phyloP scores from a whole-genome alignment of 2,113 vertebrate genomes.

The Lagopus muta region DNA sequence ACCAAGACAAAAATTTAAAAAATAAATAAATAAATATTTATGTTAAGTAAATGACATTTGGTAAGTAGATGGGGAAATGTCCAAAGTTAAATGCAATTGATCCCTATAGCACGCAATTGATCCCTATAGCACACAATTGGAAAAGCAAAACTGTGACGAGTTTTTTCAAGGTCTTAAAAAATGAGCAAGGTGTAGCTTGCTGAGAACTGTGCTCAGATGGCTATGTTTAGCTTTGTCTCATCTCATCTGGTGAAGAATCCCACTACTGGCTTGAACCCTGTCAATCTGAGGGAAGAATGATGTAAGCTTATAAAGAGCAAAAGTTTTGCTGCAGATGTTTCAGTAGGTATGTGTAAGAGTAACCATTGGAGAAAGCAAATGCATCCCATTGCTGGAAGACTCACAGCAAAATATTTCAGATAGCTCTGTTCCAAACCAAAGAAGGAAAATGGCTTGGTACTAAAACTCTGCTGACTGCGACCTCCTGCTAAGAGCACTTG shows the following conservation, averaged over 20 bases:
- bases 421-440: constrained; percentile 32
- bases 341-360: background rate
- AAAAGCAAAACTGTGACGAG: background rate
- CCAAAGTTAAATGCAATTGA: constrained; percentile 32
- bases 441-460: constrained; percentile 19
- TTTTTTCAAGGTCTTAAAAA: background rate
- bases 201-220: background rate
- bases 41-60: constrained; percentile 40
- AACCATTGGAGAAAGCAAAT: background rate
- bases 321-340: background rate
- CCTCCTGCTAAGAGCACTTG: constrained; percentile 56
- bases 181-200: background rate
- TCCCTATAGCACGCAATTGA: too few relatives aligned
- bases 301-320: constrained; percentile 37
- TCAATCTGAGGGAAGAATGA: background rate
- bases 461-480: constrained; percentile 48
- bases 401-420: constrained; percentile 49
- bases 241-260: background rate
- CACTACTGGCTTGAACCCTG: background rate
- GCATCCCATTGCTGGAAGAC: background rate
- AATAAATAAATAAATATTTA: background rate
- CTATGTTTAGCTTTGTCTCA: background rate
- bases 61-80: constrained; percentile 9
- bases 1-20: constrained; percentile 1
- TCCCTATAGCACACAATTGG: background rate